Conservation (phyloP, 2,888 invertebrate genomes). For the Acleris laterana region DNA sequence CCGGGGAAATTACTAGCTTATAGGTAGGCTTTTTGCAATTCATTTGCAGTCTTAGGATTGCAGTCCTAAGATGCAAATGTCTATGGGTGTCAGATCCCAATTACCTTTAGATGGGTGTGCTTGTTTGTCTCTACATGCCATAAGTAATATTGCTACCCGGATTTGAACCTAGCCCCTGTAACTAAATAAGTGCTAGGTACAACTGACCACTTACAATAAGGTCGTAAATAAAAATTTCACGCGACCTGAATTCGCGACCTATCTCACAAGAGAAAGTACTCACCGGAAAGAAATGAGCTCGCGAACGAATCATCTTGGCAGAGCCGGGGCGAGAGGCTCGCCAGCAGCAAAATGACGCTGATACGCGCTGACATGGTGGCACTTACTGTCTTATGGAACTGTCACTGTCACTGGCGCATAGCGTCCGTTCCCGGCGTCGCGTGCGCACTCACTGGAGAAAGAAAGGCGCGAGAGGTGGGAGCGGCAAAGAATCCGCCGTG, state of each 20-base stretch:
- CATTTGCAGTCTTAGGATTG: no score
- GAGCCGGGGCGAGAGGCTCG: conserved; percentile 49
- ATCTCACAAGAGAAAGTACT: conserved; percentile 49
- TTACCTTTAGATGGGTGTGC: no score
- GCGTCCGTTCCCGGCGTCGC: conserved; percentile 45
- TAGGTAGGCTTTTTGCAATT: no score
- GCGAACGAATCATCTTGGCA: conserved; percentile 91
- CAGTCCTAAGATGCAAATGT: no score
- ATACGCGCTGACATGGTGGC: conserved; percentile 61
- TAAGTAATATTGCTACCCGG: no score
- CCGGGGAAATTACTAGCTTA: no score
- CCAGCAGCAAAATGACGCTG: conserved; percentile 53
- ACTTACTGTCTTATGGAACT: conserved; percentile 45
- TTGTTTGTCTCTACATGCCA: no score
- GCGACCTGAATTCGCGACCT: conserved; percentile 40
- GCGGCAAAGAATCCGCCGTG: conserved; percentile 39
- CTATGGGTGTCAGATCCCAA: no score
- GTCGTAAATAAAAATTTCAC: conserved; percentile 24
- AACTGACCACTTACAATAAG: neutral
- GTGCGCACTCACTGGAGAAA: conserved; percentile 62
- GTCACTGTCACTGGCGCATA: conserved; percentile 47
- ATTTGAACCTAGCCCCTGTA: no score
- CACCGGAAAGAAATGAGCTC: conserved; percentile 93
- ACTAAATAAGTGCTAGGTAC: neutral
- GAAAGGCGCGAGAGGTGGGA: conserved; percentile 61